A percentile compares a stretch with the other conserved stretches of the same genome.
Evolutionary conservation across 1,140 invertebrate genomes (phyloP).

Genomic region (Brachionus plicatilis): DNA sequence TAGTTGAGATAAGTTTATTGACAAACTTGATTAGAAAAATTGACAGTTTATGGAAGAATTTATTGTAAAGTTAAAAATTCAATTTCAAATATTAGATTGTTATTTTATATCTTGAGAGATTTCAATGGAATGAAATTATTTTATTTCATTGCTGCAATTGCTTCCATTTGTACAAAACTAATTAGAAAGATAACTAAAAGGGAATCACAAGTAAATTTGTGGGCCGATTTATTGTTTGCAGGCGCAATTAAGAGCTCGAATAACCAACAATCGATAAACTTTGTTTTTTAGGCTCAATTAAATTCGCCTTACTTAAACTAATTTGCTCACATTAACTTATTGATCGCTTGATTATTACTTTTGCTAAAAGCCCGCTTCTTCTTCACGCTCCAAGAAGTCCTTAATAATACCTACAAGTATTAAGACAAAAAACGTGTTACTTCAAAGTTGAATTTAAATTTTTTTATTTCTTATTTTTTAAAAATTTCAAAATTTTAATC

Average conservation of each 20-base stretch:
- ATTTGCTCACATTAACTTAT: neutral
- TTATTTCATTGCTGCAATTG: neutral
- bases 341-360: neutral
- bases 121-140: neutral
- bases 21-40: neutral
- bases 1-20: neutral
- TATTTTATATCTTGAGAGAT: slow-evolving; percentile 1
- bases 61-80: neutral
- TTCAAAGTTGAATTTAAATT: too few species aligned
- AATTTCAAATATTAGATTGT: neutral
- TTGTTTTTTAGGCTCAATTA: neutral
- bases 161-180: neutral
- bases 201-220: neutral
- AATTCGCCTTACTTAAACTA: neutral
- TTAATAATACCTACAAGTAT: neutral
- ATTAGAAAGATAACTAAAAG: neutral
- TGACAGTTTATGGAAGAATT: neutral
- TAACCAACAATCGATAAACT: neutral
- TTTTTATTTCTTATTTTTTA: too few species aligned
- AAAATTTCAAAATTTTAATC: too few species aligned
- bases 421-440: neutral
- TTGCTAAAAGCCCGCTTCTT: neutral
- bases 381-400: neutral
- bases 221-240: neutral
- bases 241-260: neutral